Evolutionary conservation across 2,797 vertebrate species (phyloP).

Genomic region (Enteromius viviparus): DNA sequence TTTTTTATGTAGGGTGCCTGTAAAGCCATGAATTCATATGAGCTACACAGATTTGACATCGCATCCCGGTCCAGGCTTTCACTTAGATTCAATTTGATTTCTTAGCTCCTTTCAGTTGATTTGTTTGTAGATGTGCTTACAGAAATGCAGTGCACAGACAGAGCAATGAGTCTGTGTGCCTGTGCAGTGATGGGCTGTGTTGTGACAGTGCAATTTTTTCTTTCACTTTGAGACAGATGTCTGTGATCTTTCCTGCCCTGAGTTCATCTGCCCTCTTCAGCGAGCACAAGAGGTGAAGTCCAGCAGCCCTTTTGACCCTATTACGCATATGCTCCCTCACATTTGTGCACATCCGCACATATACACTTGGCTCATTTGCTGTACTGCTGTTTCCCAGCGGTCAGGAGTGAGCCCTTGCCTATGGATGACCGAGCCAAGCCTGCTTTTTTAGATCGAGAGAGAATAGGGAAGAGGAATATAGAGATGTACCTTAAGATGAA

Average conservation of each 20-base stretch:
- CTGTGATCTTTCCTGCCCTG: slow-evolving; percentile 32
- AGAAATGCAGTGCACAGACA: slow-evolving; percentile 14
- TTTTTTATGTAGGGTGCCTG: not conserved
- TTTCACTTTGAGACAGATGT: slow-evolving; percentile 48
- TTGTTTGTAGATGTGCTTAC: slow-evolving; percentile 8
- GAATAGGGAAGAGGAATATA: not conserved
- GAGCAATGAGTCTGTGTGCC: not conserved
- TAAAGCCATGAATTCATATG: not conserved
- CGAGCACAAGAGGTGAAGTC: slow-evolving; percentile 45
- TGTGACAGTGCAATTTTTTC: slow-evolving; percentile 40
- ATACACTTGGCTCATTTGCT: slow-evolving; percentile 45
- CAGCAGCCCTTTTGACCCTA: slow-evolving; percentile 37
- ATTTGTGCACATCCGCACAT: slow-evolving; percentile 29
- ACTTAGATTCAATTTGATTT: not conserved
- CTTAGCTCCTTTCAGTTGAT: not conserved
- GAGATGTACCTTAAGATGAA: not conserved
- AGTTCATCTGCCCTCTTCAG: slow-evolving; percentile 38
- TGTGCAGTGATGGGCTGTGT: slow-evolving; percentile 38
- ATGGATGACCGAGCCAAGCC: slow-evolving; percentile 31
- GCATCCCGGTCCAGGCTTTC: not conserved
- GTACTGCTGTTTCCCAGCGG: slow-evolving; percentile 32
- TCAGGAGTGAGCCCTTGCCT: slow-evolving; percentile 45
- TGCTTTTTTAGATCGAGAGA: not conserved
- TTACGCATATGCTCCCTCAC: slow-evolving; percentile 36
- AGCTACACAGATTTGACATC: not conserved